These are phyloP conservation scores for Punctoribates punctum DNA, from an alignment of 2,888 invertebrate genomes.

Conservation along the genomic window DNA sequence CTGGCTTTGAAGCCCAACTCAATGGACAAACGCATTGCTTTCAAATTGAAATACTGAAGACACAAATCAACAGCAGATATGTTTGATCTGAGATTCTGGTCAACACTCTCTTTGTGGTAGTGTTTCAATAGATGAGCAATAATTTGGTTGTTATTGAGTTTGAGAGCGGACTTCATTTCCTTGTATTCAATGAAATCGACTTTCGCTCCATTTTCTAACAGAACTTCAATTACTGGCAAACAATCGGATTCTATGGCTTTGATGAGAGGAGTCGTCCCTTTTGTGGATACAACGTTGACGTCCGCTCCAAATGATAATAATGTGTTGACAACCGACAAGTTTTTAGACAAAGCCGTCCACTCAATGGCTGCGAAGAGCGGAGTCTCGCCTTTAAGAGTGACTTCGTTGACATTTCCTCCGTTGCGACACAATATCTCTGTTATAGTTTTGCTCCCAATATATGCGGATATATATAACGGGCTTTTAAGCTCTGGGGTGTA, in stretches of 20 bases:
- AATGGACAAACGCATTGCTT: too few species aligned
- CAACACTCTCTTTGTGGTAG: too few species aligned
- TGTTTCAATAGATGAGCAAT: background rate
- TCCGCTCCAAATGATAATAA: slow-evolving; percentile 1
- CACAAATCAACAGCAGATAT: too few species aligned
- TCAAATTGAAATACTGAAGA: too few species aligned
- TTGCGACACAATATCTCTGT: background rate
- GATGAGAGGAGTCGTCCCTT: background rate
- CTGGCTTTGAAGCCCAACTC: too few species aligned
- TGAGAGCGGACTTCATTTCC: background rate
- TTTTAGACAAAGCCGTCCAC: background rate
- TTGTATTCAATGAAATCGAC: background rate
- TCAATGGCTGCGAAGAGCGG: slow-evolving; percentile 10
- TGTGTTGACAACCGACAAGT: background rate
- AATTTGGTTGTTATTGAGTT: background rate
- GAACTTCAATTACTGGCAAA: background rate
- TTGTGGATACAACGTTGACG: background rate
- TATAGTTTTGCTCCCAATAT: background rate
- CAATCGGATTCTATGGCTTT: background rate
- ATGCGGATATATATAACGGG: slow-evolving; percentile 1
- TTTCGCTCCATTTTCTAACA: slow-evolving; percentile 6
- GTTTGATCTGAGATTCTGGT: too few species aligned
- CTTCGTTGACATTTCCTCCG: background rate
- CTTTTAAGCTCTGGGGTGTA: background rate
- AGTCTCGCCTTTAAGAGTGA: background rate